Base-by-base conservation (phyloP, 2,797 vertebrate genomes). In the Phaenicophaeus curvirostris region DNA sequence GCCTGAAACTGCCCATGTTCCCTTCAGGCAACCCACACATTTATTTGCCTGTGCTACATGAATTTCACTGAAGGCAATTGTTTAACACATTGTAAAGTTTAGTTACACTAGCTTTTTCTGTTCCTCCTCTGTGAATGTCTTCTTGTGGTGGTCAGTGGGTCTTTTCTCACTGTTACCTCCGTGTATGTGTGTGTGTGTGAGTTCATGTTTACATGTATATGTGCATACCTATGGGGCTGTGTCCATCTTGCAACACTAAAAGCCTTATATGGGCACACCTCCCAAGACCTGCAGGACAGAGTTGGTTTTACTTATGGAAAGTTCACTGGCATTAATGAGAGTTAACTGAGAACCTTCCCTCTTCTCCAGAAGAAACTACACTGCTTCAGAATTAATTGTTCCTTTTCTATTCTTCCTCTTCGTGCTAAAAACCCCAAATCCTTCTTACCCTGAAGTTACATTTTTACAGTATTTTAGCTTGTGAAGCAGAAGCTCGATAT, bases 171-270 rank as follows among this genome's bases (percentile, higher is more conserved):
- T 61, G 11, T 33, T 68, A 7, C 8, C 5, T 18, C 35, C 85
- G 5, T 37, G 46, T 18, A 30, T 21, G 28, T 6, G 14, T 42
- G 42, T 16, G 7, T 19, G 18, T 50, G 48, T 21, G 27, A 25
- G 28, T 39, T 39, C 2, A 0, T 6, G 13, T 23, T n/a, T 50
- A 23, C 3, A 2, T 2, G 9, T 8, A 4, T 18, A 9, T 33
- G 20, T 51, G 5, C 21, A 24, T 1, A 6, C 11, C 19, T 19
- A 2, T 5, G 15, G 27, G 3, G 42, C 39, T 31, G 6, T 33
- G 15, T 28, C 55, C 71, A 3, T 27, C 63, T 74, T 58, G 18
- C 20, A 50, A 7, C 31, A 15, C 65, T 50, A 75, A 51, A 31
- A 84, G 30, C 30, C 15, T 13, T 41, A 15, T 1, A 1, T 30